These are phyloP conservation scores for Noctua fimbriata DNA, from an alignment of 2,888 invertebrate genomes.

Conservation along the genomic window DNA sequence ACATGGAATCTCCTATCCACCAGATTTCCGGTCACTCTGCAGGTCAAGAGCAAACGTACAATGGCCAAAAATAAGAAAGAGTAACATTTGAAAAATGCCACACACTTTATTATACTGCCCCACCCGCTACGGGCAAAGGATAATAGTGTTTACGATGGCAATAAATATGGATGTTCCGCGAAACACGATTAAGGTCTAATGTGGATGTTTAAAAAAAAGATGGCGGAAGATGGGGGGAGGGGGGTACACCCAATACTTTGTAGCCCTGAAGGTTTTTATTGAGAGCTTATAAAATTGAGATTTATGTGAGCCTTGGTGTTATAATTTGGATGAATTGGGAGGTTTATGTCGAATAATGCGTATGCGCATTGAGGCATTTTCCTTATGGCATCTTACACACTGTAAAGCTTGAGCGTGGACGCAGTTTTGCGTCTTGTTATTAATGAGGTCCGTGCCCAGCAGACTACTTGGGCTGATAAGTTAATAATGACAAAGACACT, in stretches of 20 bases:
- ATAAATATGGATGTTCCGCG: slow-evolving; percentile 76
- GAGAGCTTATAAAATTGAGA: slow-evolving; percentile 39
- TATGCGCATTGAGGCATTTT: neutral
- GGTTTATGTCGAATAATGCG: neutral
- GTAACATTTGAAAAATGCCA: slow-evolving; percentile 50
- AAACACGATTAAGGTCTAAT: slow-evolving; percentile 75
- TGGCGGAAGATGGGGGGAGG: too few relatives aligned
- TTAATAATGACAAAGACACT: neutral
- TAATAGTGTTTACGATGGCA: slow-evolving; percentile 69
- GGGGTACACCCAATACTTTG: neutral
- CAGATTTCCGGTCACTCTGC: slow-evolving; percentile 3
- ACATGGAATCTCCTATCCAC: neutral
- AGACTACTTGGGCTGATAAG: neutral
- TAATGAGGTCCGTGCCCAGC: neutral
- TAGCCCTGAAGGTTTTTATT: slow-evolving; percentile 31
- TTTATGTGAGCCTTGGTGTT: slow-evolving; percentile 34
- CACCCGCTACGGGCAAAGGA: slow-evolving; percentile 46
- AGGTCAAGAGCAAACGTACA: slow-evolving; percentile 14
- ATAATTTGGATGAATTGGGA: slow-evolving; percentile 15
- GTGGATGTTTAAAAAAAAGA: slow-evolving; percentile 51
- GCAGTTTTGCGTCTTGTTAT: neutral
- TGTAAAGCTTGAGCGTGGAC: neutral
- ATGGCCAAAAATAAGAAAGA: slow-evolving; percentile 3
- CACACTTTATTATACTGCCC: slow-evolving; percentile 46
- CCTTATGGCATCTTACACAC: neutral